A percentile compares a stretch with the other conserved stretches of the same genome.
Conservation (phyloP, 1,140 invertebrate species). For the Tetraneura akinire region DNA sequence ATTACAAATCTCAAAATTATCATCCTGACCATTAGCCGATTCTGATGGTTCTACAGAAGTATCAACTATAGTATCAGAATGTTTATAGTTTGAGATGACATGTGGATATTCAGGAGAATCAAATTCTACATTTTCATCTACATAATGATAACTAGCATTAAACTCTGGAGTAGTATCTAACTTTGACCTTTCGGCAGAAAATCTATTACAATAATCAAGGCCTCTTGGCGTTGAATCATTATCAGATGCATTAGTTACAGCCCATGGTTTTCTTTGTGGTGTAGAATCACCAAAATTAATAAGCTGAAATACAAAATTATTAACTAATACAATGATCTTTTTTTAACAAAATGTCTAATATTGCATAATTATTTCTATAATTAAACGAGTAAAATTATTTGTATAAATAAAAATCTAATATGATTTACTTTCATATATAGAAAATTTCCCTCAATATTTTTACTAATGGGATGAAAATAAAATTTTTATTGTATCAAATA, state of each 20-base stretch:
- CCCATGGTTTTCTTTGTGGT: conserved; percentile 22
- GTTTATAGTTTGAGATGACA: background rate
- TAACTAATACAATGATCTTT: no score
- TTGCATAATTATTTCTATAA: no score
- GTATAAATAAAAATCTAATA: no score
- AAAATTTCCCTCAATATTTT: no score
- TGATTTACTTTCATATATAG: no score
- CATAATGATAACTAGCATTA: conserved; percentile 15
- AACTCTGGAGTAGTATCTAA: conserved; percentile 22
- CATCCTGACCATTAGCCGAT: background rate
- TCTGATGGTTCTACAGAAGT: background rate
- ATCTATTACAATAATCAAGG: background rate
- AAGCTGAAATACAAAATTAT: conserved; percentile 8
- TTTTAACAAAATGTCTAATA: no score
- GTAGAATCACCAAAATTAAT: background rate
- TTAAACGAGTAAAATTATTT: no score
- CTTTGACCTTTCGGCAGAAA: conserved; percentile 17
- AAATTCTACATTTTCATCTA: conserved; percentile 27
- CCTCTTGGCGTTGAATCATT: background rate
- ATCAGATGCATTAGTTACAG: background rate
- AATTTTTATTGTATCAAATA: no score
- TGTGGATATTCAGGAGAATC: background rate
- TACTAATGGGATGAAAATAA: no score
- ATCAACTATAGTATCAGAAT: background rate
- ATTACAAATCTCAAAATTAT: background rate